A percentile compares a stretch with the other conserved stretches of the same genome.
Evolutionary conservation across 2,888 invertebrate genomes (phyloP).

Genomic region (Caenorhabditis uteleia): DNA sequence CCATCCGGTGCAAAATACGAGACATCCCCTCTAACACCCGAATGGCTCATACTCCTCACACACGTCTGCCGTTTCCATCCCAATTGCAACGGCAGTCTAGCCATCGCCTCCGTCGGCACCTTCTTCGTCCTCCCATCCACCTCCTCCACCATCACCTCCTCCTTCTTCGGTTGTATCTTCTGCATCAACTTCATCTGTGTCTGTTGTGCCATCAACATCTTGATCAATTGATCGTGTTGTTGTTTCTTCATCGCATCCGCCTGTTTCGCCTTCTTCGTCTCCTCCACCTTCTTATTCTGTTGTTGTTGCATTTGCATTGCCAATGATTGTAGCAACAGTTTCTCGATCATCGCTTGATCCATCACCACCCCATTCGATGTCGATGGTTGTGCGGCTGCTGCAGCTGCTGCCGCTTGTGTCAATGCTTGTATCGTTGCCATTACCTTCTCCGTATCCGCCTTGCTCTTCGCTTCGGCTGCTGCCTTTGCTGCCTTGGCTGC

Average conservation of each 20-base stretch:
- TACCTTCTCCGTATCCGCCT: background rate
- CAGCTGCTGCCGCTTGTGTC: background rate
- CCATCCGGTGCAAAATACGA: constrained; percentile 81
- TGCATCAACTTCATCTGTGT: constrained; percentile 1
- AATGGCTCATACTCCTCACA: constrained; percentile 68
- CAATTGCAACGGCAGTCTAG: constrained; percentile 25
- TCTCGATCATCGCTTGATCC: constrained; percentile 30
- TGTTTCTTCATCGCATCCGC: background rate
- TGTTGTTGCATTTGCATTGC: constrained; percentile 8
- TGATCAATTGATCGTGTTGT: constrained; percentile 5
- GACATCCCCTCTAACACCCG: constrained; percentile 90
- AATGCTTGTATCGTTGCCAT: background rate
- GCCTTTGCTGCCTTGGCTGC: constrained; percentile 6
- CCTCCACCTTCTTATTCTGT: constrained; percentile 9
- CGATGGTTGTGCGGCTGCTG: constrained; percentile 3
- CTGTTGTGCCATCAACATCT: constrained; percentile 1
- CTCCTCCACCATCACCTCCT: constrained; percentile 8
- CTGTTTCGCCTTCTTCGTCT: constrained; percentile 2
- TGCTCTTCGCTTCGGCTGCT: constrained; percentile 5
- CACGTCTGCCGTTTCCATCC: constrained; percentile 63
- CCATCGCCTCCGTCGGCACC: constrained; percentile 5
- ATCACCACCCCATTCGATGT: constrained; percentile 16
- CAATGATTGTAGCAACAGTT: constrained; percentile 7
- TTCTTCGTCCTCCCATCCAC: constrained; percentile 5
- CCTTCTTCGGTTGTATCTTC: constrained; percentile 20